phyloP scores from a whole-genome alignment of 1,140 invertebrate species.

The Arion vulgaris region DNA sequence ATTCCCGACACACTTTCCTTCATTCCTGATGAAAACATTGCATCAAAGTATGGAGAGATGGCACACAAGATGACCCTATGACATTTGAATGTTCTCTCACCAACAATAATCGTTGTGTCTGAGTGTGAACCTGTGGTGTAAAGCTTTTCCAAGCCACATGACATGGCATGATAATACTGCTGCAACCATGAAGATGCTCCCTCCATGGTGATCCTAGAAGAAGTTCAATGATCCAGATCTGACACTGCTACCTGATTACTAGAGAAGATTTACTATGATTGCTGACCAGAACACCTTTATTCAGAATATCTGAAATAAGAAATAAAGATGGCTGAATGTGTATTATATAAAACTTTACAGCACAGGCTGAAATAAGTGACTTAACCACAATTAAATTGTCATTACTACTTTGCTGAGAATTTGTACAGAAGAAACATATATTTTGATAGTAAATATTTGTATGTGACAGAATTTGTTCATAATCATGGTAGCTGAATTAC shows the following conservation, averaged over 20 bases:
- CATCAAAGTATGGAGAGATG: slow-evolving; percentile 64
- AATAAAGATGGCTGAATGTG: not conserved
- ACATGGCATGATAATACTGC: slow-evolving; percentile 58
- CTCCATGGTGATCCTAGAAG: slow-evolving; percentile 32
- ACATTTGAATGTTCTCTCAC: slow-evolving; percentile 53
- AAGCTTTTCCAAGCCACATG: slow-evolving; percentile 54
- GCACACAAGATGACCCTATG: slow-evolving; percentile 62
- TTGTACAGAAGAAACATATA: no score
- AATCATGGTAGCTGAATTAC: no score
- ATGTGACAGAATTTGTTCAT: no score
- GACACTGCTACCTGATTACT: not conserved
- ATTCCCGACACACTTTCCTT: slow-evolving; percentile 62
- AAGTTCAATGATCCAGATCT: not conserved
- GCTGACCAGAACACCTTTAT: not conserved
- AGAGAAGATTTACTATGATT: not conserved
- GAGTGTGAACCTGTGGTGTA: slow-evolving; percentile 54
- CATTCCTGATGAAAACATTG: slow-evolving; percentile 67
- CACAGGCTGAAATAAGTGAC: no score
- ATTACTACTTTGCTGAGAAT: no score
- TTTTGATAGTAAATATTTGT: no score
- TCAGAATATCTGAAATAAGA: not conserved
- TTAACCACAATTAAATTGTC: no score
- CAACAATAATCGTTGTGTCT: slow-evolving; percentile 57
- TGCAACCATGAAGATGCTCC: slow-evolving; percentile 43
- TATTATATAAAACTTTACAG: no score